Base-by-base conservation (phyloP, 2,113 vertebrate species). In the Himantopus leucocephalus region DNA sequence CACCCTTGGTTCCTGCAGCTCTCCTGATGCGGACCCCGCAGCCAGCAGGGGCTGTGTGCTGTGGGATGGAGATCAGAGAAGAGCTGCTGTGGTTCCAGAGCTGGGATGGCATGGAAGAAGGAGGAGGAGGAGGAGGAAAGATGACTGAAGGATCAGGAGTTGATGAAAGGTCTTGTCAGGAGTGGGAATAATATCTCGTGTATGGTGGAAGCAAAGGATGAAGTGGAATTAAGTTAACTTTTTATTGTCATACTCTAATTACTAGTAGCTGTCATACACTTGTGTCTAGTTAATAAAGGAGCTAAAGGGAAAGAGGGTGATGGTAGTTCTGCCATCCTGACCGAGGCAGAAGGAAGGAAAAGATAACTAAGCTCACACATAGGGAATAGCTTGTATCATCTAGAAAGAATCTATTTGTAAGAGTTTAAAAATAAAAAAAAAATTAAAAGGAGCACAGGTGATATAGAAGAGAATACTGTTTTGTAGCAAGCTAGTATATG, bases 11-110 rank as follows among this genome's bases (percentile, higher is more conserved):
- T 56, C 13, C 35, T 55, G 12, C 1, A 5, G 45, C 67, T 43
- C 14, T n/a, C 19, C 43, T 35, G 14, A 22, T n/a, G 63, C 0
- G 0, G 35, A 37, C 14, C 9, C 29, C 3, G 3, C 32, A 29
- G 83, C 19, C 56, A 71, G 67, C 48, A 29, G 23, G 37, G 41
- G 16, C 26, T 78, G 48, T 35, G 48, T 18, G 26, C 64, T 0
- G 0, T 0, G 2, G 43, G 16, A 41, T 0, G 0, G 32, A 35
- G 35, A 29, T 35, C 55, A n/a, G n/a, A 56, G 64, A 30, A 59
- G 48, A 78, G 64, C 34, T 59, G 37, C 55, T 68, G n/a, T 37
- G 17, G 7, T 74, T 45, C 67, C 19, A 71, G 35, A 45, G 34
- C 6, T n/a, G 66, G n/a, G 18, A 43, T 32, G 55, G 45, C 18